Base-by-base conservation (phyloP, 1,140 invertebrate genomes). In the Zophobas morio region DNA sequence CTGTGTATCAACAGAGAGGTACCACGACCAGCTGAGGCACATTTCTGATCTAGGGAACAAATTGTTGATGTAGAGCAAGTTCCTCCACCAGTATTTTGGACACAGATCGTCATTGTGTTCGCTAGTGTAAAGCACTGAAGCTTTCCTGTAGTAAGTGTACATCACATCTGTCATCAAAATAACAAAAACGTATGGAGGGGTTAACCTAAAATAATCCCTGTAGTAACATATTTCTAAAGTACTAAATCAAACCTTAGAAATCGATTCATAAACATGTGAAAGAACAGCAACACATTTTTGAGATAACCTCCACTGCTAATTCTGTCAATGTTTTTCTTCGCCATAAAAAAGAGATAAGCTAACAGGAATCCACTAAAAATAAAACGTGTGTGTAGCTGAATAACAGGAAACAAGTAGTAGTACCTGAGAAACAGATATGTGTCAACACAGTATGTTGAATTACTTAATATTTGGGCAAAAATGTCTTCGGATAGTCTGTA, bases 21-120 rank as follows among this genome's bases (percentile, higher is more conserved):
- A 96, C 95, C 95, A 96, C 34, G 92, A 92, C 92, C 94, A 95
- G 2, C 90, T 90, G 86, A 95, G 88, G 80, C 95, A 96, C 87
- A 90, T 87, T 37, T 89, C 86, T 0, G 87, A 82, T 77, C 86
- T 86, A 20, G 84, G 80, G 73, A 87, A 92, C 0, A 92, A 82
- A 84, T 91, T 92, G 81, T 91, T 91, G 56, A 92, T 91, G 78
- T 90, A 92, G 8, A 92, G 83, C 1, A 92, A 40, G 83, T 92
- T 92, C 76, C 90, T 86, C 91, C 91, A 92, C 90, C 91, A 92
- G 80, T 91, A 90, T 79, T 89, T 88, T 0, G 85, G 78, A 78
- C 91, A 92, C 35, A 81, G 81, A 6, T 88, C 83, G 37, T 89
- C 87, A 32, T 87, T 84, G 37, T 84, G 82, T 78, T 91, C 89